These are phyloP conservation scores for Xestia c-nigrum DNA, from an alignment of 2,888 invertebrate genomes.

Conservation along the genomic window DNA sequence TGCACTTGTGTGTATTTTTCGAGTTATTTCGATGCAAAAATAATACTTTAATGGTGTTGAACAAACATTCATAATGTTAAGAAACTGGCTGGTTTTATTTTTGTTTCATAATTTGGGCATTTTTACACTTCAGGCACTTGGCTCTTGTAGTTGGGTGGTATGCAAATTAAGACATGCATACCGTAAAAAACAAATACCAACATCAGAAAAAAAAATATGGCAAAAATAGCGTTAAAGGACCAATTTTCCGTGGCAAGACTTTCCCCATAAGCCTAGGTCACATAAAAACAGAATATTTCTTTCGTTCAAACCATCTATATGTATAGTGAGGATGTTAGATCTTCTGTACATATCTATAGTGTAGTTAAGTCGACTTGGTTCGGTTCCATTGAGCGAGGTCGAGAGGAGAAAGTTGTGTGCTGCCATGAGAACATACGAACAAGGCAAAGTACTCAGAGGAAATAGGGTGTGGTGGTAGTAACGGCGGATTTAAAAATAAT, in stretches of 20 bases:
- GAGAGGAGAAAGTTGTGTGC: constrained; percentile 63
- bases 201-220: neutral
- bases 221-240: neutral
- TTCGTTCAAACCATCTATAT: neutral
- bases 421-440: constrained; percentile 46
- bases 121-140: neutral
- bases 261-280: neutral
- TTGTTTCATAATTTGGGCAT: neutral
- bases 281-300: neutral
- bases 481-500: constrained; percentile 21
- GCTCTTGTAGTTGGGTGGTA: neutral
- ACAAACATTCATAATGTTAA: neutral
- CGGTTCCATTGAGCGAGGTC: constrained; percentile 62
- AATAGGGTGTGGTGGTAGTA: constrained; percentile 23
- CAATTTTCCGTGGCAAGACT: neutral
- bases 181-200: neutral
- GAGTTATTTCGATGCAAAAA: neutral
- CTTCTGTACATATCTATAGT: neutral
- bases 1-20: constrained; percentile 17
- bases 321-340: constrained; percentile 7
- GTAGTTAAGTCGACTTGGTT: constrained; percentile 31
- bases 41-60: neutral
- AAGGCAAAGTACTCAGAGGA: constrained; percentile 50
- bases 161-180: neutral
- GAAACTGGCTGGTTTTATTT: neutral